Base-by-base conservation (phyloP, 2,888 invertebrate species). In the Uloborus plumipes region DNA sequence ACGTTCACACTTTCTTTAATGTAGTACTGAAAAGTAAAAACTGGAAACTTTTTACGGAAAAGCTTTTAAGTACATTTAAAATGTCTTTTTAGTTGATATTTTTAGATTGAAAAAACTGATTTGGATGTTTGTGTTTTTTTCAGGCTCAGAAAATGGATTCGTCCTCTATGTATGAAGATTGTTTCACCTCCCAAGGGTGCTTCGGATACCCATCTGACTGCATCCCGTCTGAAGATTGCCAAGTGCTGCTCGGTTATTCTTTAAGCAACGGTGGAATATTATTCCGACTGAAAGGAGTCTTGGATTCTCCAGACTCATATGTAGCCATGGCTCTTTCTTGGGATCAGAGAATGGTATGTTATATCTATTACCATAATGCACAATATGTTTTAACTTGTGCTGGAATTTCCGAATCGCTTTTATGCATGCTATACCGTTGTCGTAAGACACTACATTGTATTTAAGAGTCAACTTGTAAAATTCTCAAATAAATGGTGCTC, bases 131-230 rank as follows among this genome's bases (percentile, higher is more conserved):
- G 18, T 31, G 26, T 20, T 39, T 6, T 47, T 14, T 39, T 9
- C 39, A n/a, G n/a, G 15, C 39, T 64, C 47, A 39, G 16, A 50
- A 22, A 51, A 26, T 3, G 15, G 50, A 67, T 20, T 59, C 66
- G 11, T 18, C 50, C 11, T 20, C 55, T 20, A 61, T 72, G 49
- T 84, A 80, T 39, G 22, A 67, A 14, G 64, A 18, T 22, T 84
- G 84, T 20, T 78, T 64, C 14, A 20, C 13, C 6, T 61, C 62
- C 2, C 76, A 84, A 65, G 77, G 80, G 0, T 84, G 84, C 20
- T 81, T 84, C 55, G 84, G 80, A 1, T 55, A 51, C 1, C 84
- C 84, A 15, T 2, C 51, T 2, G 69, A 53, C 4, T 84, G 84
- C 22, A 66, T 72, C 9, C 18, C 16, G 16, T 3, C 20, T 2